A percentile compares a stretch with the other conserved stretches of the same genome.
Conservation (phyloP, 2,113 vertebrate species). For the Amphiprion ocellaris region DNA sequence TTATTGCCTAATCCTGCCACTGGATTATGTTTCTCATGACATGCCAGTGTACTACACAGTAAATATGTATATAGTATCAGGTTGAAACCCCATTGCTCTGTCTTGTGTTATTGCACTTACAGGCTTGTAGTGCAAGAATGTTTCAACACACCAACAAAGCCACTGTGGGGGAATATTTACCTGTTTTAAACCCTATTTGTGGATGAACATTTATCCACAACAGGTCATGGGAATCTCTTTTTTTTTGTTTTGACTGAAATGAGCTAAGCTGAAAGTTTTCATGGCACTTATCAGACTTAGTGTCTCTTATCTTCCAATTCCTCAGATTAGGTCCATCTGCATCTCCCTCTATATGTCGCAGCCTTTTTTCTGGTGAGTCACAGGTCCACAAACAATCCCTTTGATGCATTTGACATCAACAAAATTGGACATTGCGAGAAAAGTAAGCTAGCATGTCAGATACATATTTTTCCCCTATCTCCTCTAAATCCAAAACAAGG, state of each 20-base stretch:
- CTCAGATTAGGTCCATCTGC: too few relatives aligned
- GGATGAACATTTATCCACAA: neutral
- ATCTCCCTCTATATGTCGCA: neutral
- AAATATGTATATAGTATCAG: slow-evolving; percentile 23
- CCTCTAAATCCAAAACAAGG: slow-evolving; percentile 60
- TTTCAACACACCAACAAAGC: neutral
- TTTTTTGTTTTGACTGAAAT: slow-evolving; percentile 10
- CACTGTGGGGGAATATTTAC: neutral
- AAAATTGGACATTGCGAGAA: slow-evolving; percentile 23
- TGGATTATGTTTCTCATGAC: slow-evolving; percentile 64
- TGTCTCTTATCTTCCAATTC: too few relatives aligned
- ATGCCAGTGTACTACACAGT: slow-evolving; percentile 19
- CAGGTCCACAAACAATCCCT: neutral
- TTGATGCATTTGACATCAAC: slow-evolving; percentile 13
- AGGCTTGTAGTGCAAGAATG: neutral
- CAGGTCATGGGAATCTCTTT: neutral
- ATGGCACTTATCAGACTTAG: too few relatives aligned
- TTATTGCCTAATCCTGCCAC: slow-evolving; percentile 58
- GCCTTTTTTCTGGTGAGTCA: neutral
- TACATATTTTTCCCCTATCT: slow-evolving; percentile 7
- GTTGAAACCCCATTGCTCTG: neutral
- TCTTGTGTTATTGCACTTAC: neutral
- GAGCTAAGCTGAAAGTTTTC: neutral
- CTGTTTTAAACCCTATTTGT: neutral
- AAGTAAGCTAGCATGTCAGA: neutral